Percentiles rank a stretch among this genome's conserved stretches.
phyloP scores from a whole-genome alignment of 1,140 invertebrate genomes.

The Papilio polytes region DNA sequence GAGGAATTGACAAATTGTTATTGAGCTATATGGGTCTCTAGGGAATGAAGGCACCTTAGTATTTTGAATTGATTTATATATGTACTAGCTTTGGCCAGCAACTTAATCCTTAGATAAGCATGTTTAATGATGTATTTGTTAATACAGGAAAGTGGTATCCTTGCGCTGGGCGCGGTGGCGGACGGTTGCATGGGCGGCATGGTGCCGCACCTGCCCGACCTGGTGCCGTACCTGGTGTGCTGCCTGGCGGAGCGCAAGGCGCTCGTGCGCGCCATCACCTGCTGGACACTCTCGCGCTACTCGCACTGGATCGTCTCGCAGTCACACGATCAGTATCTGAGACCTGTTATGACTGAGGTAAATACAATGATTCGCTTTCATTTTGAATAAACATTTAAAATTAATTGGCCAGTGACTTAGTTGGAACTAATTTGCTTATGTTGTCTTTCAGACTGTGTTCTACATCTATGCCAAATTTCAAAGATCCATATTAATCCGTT shows the following conservation, averaged over 20 bases:
- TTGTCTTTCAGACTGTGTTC: too few relatives aligned
- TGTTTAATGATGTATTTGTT: background rate
- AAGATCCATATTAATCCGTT: too few relatives aligned
- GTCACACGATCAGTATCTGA: constrained; percentile 96
- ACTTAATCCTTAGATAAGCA: too few relatives aligned
- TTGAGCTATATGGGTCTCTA: too few relatives aligned
- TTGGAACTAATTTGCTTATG: too few relatives aligned
- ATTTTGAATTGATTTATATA: too few relatives aligned
- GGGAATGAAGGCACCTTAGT: too few relatives aligned
- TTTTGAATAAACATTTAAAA: too few relatives aligned
- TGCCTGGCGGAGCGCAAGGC: constrained; percentile 98
- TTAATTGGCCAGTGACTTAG: too few relatives aligned
- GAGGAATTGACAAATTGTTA: too few relatives aligned
- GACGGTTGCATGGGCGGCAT: constrained; percentile 97
- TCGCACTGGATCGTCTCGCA: constrained; percentile 99
- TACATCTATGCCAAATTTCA: too few relatives aligned
- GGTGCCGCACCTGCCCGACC: constrained; percentile 96
- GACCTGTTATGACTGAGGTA: constrained; percentile 96
- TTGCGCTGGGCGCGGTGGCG: constrained; percentile 98
- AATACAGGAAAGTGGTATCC: constrained; percentile 93
- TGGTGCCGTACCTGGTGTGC: constrained; percentile 97
- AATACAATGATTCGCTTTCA: background rate
- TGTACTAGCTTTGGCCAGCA: too few relatives aligned
- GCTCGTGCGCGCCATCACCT: constrained; percentile 98
- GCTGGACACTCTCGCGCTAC: constrained; percentile 99